A percentile compares a stretch with the other conserved stretches of the same genome.
phyloP scores from a whole-genome alignment of 2,797 vertebrate genomes.

The Orestias chungarensis region DNA sequence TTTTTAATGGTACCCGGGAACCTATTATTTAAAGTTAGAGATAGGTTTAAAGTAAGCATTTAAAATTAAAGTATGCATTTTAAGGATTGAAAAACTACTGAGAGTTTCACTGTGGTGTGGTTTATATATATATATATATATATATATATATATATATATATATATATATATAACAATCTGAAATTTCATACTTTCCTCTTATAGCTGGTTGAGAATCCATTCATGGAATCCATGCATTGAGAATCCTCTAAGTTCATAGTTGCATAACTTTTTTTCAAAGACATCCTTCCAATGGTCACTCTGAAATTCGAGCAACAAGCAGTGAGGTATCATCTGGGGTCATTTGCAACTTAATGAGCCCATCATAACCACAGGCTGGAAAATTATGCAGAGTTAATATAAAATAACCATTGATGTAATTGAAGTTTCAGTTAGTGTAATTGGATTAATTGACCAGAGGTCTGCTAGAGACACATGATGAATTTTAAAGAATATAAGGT shows the following conservation, averaged over 20 bases:
- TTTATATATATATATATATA: too few species aligned
- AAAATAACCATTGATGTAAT: slow-evolving; percentile 40
- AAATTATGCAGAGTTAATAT: slow-evolving; percentile 47
- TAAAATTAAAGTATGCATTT: not conserved
- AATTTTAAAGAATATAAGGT: not conserved
- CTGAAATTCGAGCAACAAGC: not conserved
- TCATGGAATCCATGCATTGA: too few species aligned
- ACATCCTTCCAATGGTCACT: slow-evolving; percentile 5
- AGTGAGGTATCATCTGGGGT: slow-evolving; percentile 23
- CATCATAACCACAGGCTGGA: slow-evolving; percentile 34
- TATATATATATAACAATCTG: too few species aligned
- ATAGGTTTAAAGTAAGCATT: not conserved
- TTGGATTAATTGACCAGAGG: slow-evolving; percentile 25
- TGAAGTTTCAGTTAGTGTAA: slow-evolving; percentile 43
- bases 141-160: too few species aligned
- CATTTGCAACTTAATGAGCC: slow-evolving; percentile 28
- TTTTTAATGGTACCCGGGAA: not conserved
- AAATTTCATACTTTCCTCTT: too few species aligned
- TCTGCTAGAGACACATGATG: slow-evolving; percentile 5
- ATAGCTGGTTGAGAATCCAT: not conserved
- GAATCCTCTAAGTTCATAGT: too few species aligned
- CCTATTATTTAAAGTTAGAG: not conserved
- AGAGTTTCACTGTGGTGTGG: too few species aligned
- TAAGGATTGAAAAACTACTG: not conserved
- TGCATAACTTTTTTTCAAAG: not conserved